These are phyloP conservation scores for Plodia interpunctella DNA, from an alignment of 1,140 invertebrate genomes.

Conservation along the genomic window DNA sequence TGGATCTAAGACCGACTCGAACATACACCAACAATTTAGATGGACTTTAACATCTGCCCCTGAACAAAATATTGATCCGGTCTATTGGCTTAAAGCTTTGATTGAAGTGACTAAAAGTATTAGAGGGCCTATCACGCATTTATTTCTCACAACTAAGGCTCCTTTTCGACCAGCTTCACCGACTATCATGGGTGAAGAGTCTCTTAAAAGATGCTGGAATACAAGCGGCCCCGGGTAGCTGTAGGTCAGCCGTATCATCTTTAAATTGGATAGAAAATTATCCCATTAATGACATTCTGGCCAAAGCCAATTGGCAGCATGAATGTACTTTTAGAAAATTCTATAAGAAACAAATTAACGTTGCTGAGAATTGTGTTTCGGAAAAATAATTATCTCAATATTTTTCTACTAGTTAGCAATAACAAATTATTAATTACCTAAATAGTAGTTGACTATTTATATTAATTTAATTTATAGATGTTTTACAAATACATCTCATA, in stretches of 20 bases:
- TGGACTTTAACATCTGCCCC: conserved; percentile 31
- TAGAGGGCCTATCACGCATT: conserved; percentile 17
- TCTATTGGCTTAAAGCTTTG: conserved; percentile 24
- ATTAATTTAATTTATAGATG: too few species aligned
- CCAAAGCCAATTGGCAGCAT: conserved; percentile 29
- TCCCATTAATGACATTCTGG: conserved; percentile 32
- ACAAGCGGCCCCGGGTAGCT: conserved; percentile 34
- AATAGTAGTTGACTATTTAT: too few species aligned
- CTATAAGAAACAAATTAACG: conserved; percentile 19
- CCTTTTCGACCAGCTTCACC: conserved; percentile 33
- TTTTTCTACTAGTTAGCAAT: too few species aligned
- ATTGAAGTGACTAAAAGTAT: background rate
- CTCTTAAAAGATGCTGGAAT: conserved; percentile 32
- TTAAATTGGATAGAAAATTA: conserved; percentile 33
- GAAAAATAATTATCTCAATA: conserved; percentile 15
- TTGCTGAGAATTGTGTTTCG: background rate
- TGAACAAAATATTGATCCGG: conserved; percentile 23
- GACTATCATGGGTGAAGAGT: conserved; percentile 40
- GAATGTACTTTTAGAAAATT: conserved; percentile 28
- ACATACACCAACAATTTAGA: conserved; percentile 36
- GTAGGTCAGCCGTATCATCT: conserved; percentile 40
- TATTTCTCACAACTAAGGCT: conserved; percentile 30
- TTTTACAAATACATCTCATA: conserved; percentile 5
- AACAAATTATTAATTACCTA: too few species aligned
- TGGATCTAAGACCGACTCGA: conserved; percentile 49